A percentile compares a stretch with the other conserved stretches of the same genome.
Evolutionary conservation across 2,113 vertebrate species (phyloP).

Genomic region (Erythrocercus mccallii): DNA sequence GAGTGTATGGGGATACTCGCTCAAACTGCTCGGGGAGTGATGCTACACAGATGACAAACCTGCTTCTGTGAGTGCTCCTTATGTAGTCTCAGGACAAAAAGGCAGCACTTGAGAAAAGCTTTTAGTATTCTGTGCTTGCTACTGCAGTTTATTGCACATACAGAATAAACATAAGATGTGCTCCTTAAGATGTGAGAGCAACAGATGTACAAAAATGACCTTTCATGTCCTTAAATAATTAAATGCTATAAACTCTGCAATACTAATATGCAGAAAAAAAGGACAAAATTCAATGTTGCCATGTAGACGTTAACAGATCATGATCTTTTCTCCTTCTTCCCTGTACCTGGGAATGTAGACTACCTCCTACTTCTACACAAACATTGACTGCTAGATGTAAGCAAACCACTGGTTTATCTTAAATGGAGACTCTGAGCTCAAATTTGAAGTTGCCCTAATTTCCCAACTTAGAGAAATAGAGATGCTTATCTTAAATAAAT

Average conservation of each 20-base stretch:
- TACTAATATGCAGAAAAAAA: background rate
- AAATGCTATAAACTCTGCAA: background rate
- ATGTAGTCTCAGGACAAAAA: background rate
- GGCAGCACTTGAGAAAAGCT: background rate
- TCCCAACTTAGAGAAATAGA: background rate
- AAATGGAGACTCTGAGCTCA: background rate
- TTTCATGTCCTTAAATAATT: background rate
- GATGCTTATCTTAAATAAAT: background rate
- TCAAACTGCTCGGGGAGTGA: background rate
- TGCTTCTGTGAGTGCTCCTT: background rate
- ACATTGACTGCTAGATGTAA: background rate
- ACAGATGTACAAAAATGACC: background rate
- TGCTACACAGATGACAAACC: background rate
- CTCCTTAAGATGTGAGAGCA: background rate
- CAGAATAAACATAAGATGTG: background rate
- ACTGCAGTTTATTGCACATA: background rate
- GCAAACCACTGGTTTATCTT: background rate
- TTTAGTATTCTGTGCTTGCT: background rate
- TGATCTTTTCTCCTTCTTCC: background rate
- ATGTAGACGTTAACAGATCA: background rate
- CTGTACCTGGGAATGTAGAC: background rate
- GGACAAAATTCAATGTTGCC: background rate
- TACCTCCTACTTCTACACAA: background rate
- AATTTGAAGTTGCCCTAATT: background rate
- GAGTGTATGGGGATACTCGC: background rate